Evolutionary conservation across 2,888 invertebrate genomes (phyloP).

Genomic region (Cetonia aurata): DNA sequence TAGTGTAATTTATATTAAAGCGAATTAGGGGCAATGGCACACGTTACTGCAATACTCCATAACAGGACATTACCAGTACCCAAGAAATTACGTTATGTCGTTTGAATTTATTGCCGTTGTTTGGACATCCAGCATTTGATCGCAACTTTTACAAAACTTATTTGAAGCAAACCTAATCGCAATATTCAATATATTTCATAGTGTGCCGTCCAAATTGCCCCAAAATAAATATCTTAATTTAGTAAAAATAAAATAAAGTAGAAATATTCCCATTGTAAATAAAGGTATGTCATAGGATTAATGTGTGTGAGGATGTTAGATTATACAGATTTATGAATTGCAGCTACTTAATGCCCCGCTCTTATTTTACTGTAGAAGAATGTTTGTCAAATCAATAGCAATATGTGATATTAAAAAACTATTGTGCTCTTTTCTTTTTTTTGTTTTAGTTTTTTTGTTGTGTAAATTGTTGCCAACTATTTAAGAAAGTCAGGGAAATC

Average conservation of each 20-base stretch:
- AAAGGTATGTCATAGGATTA: conserved; percentile 53
- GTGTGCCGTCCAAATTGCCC: conserved; percentile 40
- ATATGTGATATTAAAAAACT: conserved; percentile 24
- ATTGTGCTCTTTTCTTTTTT: too few species aligned
- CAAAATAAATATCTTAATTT: conserved; percentile 20
- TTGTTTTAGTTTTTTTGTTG: conserved; percentile 17
- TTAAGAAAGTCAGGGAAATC: neutral
- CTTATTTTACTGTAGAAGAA: conserved; percentile 55
- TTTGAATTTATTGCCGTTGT: too few species aligned
- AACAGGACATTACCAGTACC: neutral
- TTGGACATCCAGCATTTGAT: too few species aligned
- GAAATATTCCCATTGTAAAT: conserved; percentile 46
- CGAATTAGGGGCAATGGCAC: conserved; percentile 48
- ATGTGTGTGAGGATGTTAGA: conserved; percentile 41
- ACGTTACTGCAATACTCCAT: conserved; percentile 12
- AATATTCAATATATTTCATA: conserved; percentile 1
- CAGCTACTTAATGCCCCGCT: conserved; percentile 56
- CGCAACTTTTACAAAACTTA: too few species aligned
- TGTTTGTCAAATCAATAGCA: conserved; percentile 47
- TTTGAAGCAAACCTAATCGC: too few species aligned
- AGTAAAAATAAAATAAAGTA: conserved; percentile 27
- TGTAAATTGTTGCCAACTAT: conserved; percentile 4
- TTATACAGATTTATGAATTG: conserved; percentile 46
- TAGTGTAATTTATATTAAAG: conserved; percentile 44
- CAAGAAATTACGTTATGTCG: neutral